Evolutionary conservation across 2,888 invertebrate genomes (phyloP).

Genomic region (Scaeva pyrastri): DNA sequence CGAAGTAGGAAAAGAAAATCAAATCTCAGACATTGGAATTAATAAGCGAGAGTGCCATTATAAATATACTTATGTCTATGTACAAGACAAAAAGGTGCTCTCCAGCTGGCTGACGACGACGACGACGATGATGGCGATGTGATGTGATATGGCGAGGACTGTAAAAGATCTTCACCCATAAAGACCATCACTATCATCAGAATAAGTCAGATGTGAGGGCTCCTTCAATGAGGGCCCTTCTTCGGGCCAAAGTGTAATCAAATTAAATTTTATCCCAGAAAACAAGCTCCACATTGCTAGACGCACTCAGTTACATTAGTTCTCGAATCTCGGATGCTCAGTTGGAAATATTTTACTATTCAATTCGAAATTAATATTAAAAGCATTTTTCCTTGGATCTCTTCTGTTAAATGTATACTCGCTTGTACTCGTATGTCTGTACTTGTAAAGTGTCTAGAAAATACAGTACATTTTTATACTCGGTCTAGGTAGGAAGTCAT

Average conservation of each 20-base stretch:
- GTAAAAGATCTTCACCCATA: constrained; percentile 14
- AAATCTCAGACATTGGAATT: constrained; percentile 62
- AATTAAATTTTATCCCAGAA: constrained; percentile 55
- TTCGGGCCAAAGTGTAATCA: constrained; percentile 58
- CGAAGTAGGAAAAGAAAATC: constrained; percentile 40
- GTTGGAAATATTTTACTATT: constrained; percentile 51
- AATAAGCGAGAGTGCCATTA: constrained; percentile 53
- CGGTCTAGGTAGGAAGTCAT: constrained; percentile 50
- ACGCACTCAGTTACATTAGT: background rate
- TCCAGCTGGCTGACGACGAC: constrained; percentile 1
- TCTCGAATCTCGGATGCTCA: constrained; percentile 30
- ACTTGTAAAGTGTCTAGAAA: constrained; percentile 13
- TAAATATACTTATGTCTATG: too few species aligned
- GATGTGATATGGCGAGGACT: constrained; percentile 6
- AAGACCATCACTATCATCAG: constrained; percentile 4
- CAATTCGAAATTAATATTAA: constrained; percentile 45
- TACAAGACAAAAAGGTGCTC: constrained; percentile 56
- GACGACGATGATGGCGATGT: too few species aligned
- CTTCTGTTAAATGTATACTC: background rate
- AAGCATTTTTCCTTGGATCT: constrained; percentile 33
- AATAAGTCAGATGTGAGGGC: constrained; percentile 26
- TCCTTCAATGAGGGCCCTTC: constrained; percentile 59
- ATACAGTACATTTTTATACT: constrained; percentile 2
- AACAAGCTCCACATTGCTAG: constrained; percentile 9
- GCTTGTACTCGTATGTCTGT: background rate